Percentiles rank a stretch among this genome's conserved stretches.
Evolutionary conservation across 2,888 invertebrate species (phyloP).

Genomic region (Sinotaia quadrata): DNA sequence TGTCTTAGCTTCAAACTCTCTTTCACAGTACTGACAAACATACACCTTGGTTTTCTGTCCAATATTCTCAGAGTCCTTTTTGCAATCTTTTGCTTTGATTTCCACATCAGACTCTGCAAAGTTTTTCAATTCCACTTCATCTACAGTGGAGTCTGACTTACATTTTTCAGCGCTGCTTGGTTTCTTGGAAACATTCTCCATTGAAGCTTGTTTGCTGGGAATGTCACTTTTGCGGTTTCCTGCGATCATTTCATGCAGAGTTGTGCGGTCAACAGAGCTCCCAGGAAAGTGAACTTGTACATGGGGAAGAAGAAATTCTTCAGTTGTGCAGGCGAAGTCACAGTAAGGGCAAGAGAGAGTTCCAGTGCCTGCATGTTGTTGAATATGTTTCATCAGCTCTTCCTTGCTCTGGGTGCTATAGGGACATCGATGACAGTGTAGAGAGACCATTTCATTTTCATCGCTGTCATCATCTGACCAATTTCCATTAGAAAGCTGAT

Average conservation of each 20-base stretch:
- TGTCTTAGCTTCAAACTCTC: slow-evolving; percentile 59
- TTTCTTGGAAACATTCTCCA: slow-evolving; percentile 29
- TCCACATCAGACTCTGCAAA: slow-evolving; percentile 15
- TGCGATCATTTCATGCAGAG: slow-evolving; percentile 37
- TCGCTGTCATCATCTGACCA: slow-evolving; percentile 33
- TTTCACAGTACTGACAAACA: slow-evolving; percentile 64
- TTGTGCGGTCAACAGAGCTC: slow-evolving; percentile 46
- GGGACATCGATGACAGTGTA: slow-evolving; percentile 46
- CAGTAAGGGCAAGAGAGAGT: slow-evolving; percentile 59
- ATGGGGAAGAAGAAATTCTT: slow-evolving; percentile 51
- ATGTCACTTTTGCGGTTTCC: slow-evolving; percentile 4
- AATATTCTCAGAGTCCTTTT: neutral
- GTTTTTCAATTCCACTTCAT: slow-evolving; percentile 26
- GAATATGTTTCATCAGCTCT: slow-evolving; percentile 51
- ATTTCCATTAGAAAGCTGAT: neutral
- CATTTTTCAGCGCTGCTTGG: slow-evolving; percentile 27
- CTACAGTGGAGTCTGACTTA: slow-evolving; percentile 39
- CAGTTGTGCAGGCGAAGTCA: slow-evolving; percentile 54
- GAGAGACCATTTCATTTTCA: slow-evolving; percentile 13
- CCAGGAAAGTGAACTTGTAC: slow-evolving; percentile 61
- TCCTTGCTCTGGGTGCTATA: slow-evolving; percentile 54
- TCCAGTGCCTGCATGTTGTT: slow-evolving; percentile 48
- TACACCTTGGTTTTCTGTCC: slow-evolving; percentile 50
- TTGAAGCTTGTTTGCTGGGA: slow-evolving; percentile 16
- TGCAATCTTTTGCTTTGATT: neutral